A percentile compares a stretch with the other conserved stretches of the same genome.
Conservation (phyloP, 2,888 invertebrate genomes). For the Chrysolina haemoptera region DNA sequence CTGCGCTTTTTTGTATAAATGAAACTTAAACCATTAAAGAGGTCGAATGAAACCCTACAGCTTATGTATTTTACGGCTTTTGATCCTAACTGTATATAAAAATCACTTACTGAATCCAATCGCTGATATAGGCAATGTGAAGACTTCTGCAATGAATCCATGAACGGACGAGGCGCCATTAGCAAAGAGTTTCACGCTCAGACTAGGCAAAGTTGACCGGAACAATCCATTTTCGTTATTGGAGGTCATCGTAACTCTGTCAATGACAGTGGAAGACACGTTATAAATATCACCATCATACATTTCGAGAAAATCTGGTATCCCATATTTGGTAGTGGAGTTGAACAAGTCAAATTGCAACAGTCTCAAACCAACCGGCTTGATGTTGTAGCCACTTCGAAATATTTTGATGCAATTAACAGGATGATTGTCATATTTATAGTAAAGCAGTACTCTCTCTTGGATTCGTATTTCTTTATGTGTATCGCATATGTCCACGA, state of each 20-base stretch:
- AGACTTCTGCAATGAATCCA: constrained; percentile 98
- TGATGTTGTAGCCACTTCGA: constrained; percentile 86
- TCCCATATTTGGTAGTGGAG: constrained; percentile 85
- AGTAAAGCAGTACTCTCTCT: constrained; percentile 92
- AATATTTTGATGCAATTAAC: constrained; percentile 99
- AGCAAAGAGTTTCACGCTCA: constrained; percentile 93
- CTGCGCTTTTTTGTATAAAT: too few species aligned
- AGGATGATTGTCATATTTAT: constrained; percentile 96
- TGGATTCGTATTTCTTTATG: constrained; percentile 92
- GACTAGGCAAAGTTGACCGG: constrained; percentile 81
- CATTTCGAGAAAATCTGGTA: constrained; percentile 87
- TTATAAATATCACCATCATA: constrained; percentile 96
- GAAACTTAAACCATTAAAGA: too few species aligned
- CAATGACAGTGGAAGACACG: constrained; percentile 81
- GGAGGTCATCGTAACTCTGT: constrained; percentile 81
- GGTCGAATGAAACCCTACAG: too few species aligned
- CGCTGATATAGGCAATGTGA: constrained; percentile 93
- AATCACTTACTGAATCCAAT: constrained; percentile 85
- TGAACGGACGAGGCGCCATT: constrained; percentile 95
- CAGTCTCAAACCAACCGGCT: constrained; percentile 91
- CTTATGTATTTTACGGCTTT: too few species aligned
- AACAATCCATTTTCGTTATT: constrained; percentile 83
- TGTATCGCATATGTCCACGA: constrained; percentile 97
- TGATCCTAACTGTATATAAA: too few species aligned
- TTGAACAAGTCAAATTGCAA: constrained; percentile 94